phyloP scores from a whole-genome alignment of 1,140 invertebrate genomes.

The Orius insidiosus region DNA sequence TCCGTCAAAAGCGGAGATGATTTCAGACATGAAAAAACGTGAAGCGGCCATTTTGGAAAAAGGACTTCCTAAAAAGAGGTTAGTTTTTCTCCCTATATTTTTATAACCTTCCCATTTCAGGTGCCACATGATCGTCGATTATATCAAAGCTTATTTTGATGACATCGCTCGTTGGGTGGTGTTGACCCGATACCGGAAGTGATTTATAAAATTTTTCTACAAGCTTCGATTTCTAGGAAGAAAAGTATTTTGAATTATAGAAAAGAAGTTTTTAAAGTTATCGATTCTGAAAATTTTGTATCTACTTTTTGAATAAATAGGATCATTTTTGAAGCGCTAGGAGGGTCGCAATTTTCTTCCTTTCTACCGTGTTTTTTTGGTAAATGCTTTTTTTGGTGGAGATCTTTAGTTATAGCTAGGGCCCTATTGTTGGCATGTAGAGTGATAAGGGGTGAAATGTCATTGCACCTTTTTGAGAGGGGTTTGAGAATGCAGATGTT shows the following conservation, averaged over 20 bases:
- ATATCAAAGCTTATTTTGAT: not conserved
- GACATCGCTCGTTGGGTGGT: not conserved
- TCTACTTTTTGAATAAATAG: not conserved
- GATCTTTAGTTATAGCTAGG: too few species aligned
- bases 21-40: conserved; percentile 27
- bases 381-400: too few species aligned
- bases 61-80: conserved; percentile 23
- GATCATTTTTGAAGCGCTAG: too few species aligned
- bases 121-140: not conserved
- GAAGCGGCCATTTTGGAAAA: conserved; percentile 16
- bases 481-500: too few species aligned
- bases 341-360: too few species aligned
- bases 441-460: too few species aligned
- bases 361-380: too few species aligned
- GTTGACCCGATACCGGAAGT: not conserved
- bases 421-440: too few species aligned
- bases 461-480: too few species aligned
- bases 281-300: conserved; percentile 5
- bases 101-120: not conserved
- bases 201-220: not conserved
- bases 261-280: conserved; percentile 6
- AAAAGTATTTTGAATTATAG: not conserved
- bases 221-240: not conserved
- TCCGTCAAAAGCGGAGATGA: conserved; percentile 33
- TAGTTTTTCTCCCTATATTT: not conserved